phyloP scores from a whole-genome alignment of 2,113 vertebrate genomes.

The Haemorhous mexicanus region DNA sequence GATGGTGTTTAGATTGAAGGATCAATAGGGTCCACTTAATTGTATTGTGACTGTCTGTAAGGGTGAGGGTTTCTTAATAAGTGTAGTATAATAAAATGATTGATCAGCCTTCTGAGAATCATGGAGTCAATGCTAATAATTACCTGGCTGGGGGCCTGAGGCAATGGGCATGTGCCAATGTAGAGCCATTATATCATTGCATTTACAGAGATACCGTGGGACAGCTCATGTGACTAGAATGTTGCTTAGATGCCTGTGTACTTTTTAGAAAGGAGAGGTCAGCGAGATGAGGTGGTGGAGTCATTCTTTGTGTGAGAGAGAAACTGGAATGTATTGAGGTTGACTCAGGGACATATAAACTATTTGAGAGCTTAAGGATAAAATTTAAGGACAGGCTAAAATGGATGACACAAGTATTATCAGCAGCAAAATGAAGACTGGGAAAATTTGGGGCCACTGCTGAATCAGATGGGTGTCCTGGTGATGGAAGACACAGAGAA shows the following conservation, averaged over 20 bases:
- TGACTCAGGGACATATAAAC: not conserved
- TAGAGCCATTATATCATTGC: not conserved
- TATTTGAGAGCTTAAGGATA: not conserved
- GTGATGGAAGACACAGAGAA: not conserved
- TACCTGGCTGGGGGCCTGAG: too few relatives aligned
- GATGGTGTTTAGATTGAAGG: too few relatives aligned
- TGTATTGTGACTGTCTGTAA: too few relatives aligned
- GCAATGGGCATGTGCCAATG: too few relatives aligned
- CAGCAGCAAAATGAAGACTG: not conserved
- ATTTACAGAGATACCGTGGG: not conserved
- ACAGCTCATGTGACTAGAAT: not conserved
- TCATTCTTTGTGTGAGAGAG: not conserved
- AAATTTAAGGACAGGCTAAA: not conserved
- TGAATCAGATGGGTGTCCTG: not conserved
- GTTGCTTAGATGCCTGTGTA: not conserved
- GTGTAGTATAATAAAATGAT: too few relatives aligned
- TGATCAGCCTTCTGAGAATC: too few relatives aligned
- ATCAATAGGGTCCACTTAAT: too few relatives aligned
- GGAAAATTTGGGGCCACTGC: not conserved
- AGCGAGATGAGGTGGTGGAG: rapidly evolving
- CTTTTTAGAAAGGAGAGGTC: not conserved
- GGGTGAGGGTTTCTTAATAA: too few relatives aligned
- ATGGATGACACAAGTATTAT: not conserved
- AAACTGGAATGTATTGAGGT: not conserved
- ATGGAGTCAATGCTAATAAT: too few relatives aligned